phyloP scores from a whole-genome alignment of 1,140 invertebrate genomes.

The Eupeodes corollae region DNA sequence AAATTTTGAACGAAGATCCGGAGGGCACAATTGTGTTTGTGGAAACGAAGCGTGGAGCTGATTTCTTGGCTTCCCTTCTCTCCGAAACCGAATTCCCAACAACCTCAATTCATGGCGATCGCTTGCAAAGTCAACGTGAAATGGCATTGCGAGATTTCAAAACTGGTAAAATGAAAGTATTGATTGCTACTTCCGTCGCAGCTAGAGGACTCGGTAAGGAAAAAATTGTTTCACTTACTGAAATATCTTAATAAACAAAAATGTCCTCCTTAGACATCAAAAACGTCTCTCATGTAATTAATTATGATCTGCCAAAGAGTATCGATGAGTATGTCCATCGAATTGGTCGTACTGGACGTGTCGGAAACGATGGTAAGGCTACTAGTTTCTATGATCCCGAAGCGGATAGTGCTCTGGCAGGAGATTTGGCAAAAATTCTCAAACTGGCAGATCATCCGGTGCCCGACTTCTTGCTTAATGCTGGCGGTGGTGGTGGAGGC shows the following conservation, averaged over 20 bases:
- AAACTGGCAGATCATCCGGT: slow-evolving; percentile 50
- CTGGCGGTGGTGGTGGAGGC: slow-evolving; percentile 26
- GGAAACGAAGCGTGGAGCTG: slow-evolving; percentile 76
- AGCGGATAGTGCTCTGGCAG: slow-evolving; percentile 47
- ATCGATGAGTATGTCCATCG: slow-evolving; percentile 93
- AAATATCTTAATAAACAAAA: no score
- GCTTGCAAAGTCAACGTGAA: slow-evolving; percentile 80
- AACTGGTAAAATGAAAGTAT: slow-evolving; percentile 55
- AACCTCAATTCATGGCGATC: slow-evolving; percentile 88
- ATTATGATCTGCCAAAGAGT: slow-evolving; percentile 73
- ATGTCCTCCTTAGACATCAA: slow-evolving; percentile 32
- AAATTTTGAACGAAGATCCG: slow-evolving; percentile 19
- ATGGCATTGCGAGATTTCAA: slow-evolving; percentile 76
- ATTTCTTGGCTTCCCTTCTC: slow-evolving; percentile 71
- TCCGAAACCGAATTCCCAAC: slow-evolving; percentile 55
- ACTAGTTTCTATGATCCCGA: slow-evolving; percentile 74
- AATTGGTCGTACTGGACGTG: slow-evolving; percentile 87
- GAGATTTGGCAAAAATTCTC: slow-evolving; percentile 60
- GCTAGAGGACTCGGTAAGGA: slow-evolving; percentile 67
- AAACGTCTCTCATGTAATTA: slow-evolving; percentile 77
- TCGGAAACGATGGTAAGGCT: slow-evolving; percentile 82
- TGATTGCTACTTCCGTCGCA: slow-evolving; percentile 90
- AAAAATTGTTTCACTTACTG: no score
- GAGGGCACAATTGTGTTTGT: slow-evolving; percentile 77
- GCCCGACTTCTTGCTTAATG: slow-evolving; percentile 48